Conservation (phyloP, 2,888 invertebrate species). For the Octonoba sinensis region DNA sequence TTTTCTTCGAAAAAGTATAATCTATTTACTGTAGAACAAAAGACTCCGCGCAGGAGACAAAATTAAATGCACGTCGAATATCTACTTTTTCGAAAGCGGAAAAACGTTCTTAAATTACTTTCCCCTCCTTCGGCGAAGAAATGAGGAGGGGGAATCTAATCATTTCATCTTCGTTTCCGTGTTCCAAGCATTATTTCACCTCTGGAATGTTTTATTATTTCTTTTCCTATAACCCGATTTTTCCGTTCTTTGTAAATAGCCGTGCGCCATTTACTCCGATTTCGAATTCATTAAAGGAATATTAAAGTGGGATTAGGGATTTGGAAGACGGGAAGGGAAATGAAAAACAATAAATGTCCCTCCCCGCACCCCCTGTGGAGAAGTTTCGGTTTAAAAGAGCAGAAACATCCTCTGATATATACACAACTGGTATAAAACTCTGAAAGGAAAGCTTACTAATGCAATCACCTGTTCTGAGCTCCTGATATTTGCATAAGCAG, state of each 20-base stretch:
- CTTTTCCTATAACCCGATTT: no score
- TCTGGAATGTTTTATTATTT: no score
- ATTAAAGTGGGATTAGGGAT: constrained; percentile 54
- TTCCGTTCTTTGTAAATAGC: constrained; percentile 57
- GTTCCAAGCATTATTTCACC: constrained; percentile 34
- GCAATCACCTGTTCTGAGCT: constrained; percentile 54
- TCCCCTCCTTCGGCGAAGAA: background rate
- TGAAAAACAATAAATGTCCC: constrained; percentile 54
- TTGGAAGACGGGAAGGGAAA: constrained; percentile 15
- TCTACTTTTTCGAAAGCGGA: constrained; percentile 18
- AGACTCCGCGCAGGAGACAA: constrained; percentile 25
- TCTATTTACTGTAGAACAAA: constrained; percentile 31
- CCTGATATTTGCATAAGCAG: constrained; percentile 42
- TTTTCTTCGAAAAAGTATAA: constrained; percentile 1
- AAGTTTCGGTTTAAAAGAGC: constrained; percentile 31
- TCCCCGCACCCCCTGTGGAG: background rate
- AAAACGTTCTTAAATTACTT: constrained; percentile 52
- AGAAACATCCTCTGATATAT: constrained; percentile 24
- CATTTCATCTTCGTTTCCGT: constrained; percentile 57
- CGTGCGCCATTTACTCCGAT: constrained; percentile 52
- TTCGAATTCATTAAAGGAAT: constrained; percentile 62
- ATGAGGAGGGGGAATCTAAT: constrained; percentile 31
- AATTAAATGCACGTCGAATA: constrained; percentile 60
- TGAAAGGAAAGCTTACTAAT: constrained; percentile 55
- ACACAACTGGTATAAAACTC: constrained; percentile 49